Conservation (phyloP, 2,113 vertebrate genomes). For the Hippotragus niger region DNA sequence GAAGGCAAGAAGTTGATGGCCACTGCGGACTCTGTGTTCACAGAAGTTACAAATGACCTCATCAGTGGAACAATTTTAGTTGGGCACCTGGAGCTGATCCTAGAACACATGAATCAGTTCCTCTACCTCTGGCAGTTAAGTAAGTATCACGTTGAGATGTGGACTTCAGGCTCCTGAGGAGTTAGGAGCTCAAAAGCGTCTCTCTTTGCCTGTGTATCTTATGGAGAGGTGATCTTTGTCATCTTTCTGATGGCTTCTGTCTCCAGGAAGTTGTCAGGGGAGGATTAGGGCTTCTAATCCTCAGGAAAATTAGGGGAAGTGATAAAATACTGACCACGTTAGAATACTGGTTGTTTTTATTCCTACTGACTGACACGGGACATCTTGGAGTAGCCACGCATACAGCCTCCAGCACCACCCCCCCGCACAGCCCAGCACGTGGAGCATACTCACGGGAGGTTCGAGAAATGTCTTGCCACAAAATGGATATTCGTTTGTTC, state of each 20-base stretch:
- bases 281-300: not conserved
- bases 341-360: rapidly evolving
- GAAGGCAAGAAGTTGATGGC: constrained; percentile 81
- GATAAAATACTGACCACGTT: rapidly evolving
- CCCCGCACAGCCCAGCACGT: too few relatives aligned
- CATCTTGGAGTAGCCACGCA: rapidly evolving
- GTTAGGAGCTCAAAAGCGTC: rapidly evolving
- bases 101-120: constrained; percentile 71
- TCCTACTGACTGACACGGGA: not conserved
- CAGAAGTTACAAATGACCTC: constrained; percentile 56
- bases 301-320: not conserved
- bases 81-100: constrained; percentile 81
- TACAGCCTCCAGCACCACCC: rapidly evolving
- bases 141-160: constrained; percentile 58
- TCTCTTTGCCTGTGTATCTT: rapidly evolving
- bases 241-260: not conserved
- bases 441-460: rapidly evolving
- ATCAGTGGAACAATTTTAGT: constrained; percentile 75
- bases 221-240: rapidly evolving
- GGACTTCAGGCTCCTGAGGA: rapidly evolving
- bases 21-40: constrained; percentile 78
- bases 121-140: constrained; percentile 83
- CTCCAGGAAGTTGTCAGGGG: not conserved
- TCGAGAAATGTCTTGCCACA: rapidly evolving
- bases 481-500: not conserved